These are phyloP conservation scores for Ctenosaura bakeri DNA, from an alignment of 2,797 vertebrate genomes.

Conservation along the genomic window DNA sequence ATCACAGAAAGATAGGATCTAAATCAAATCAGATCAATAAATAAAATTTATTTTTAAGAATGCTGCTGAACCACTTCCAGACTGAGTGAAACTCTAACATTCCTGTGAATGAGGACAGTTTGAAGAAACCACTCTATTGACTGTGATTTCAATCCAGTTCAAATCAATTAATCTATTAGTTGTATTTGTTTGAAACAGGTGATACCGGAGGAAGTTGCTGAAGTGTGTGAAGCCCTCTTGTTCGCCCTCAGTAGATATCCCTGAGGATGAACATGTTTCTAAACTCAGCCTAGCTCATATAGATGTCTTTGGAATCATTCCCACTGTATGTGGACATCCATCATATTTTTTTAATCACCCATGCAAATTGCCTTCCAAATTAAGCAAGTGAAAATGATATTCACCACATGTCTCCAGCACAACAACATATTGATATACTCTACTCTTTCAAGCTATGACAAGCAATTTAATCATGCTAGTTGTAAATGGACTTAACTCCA, in stretches of 20 bases:
- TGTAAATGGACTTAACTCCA: conserved; percentile 53
- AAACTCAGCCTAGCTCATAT: not conserved
- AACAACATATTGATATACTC: not conserved
- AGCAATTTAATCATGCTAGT: conserved; percentile 46
- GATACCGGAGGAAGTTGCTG: not conserved
- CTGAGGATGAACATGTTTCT: not conserved
- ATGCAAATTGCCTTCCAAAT: conserved; percentile 23
- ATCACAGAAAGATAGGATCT: no score
- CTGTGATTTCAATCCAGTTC: no score
- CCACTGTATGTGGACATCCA: not conserved
- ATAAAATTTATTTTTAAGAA: no score
- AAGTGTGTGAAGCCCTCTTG: not conserved
- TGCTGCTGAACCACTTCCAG: no score
- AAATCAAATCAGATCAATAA: no score
- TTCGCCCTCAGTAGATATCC: not conserved
- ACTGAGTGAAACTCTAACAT: no score
- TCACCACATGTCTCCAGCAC: conserved; percentile 17
- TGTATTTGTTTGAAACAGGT: not conserved
- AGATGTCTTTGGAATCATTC: not conserved
- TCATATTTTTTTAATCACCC: conserved; percentile 5
- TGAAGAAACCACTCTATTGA: not conserved
- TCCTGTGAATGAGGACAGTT: not conserved
- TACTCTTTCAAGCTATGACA: not conserved
- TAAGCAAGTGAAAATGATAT: not conserved
- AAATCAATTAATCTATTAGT: not conserved